Conservation (phyloP, 2,113 vertebrate genomes). For the Ia io region DNA sequence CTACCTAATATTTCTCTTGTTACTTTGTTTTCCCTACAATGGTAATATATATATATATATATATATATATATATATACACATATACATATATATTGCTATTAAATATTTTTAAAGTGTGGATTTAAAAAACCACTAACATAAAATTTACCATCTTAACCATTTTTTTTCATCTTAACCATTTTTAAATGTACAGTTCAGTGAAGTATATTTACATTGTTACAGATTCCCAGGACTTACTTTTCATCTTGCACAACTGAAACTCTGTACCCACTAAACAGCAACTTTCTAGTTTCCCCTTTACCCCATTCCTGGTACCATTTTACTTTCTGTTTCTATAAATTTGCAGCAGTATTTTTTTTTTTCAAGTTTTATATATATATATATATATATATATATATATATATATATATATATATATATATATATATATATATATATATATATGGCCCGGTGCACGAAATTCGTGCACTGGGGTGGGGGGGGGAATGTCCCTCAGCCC, state of each 20-base stretch:
- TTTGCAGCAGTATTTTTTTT: background rate
- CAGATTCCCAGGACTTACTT: background rate
- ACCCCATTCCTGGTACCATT: background rate
- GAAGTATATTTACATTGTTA: background rate
- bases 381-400: too few relatives aligned
- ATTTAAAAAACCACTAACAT: background rate
- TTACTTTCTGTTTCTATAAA: constrained; percentile 10
- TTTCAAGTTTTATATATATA: background rate
- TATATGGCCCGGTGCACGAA: too few relatives aligned
- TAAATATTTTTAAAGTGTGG: background rate
- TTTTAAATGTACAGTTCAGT: background rate
- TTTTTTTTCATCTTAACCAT: background rate
- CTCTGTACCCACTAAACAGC: background rate
- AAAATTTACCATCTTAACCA: background rate
- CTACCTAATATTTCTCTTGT: background rate
- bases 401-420: too few relatives aligned
- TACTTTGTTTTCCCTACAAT: background rate
- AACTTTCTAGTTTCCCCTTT: background rate
- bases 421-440: too few relatives aligned
- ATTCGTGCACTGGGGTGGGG: too few relatives aligned
- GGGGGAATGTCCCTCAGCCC: too few relatives aligned
- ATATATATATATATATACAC: too few relatives aligned
- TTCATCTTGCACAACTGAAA: constrained; percentile 31
- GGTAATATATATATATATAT: background rate
- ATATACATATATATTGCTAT: background rate